Base-by-base conservation (phyloP, 2,797 vertebrate species). In the Tachyglossus aculeatus region DNA sequence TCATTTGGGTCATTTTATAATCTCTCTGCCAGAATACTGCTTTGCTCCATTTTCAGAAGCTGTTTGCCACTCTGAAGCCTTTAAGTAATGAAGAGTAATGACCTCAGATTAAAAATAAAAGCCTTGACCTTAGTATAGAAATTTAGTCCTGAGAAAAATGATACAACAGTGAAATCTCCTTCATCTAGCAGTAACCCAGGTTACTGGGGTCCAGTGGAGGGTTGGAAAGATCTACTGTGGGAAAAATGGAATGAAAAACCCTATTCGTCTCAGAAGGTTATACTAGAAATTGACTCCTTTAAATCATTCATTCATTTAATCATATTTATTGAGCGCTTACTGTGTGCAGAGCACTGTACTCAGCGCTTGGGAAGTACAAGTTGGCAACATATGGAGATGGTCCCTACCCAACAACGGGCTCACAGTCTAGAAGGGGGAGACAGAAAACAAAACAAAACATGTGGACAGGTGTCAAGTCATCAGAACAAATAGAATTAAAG, bases 31-130 rank as follows among this genome's bases (percentile, higher is more conserved):
- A 9, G 8, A 8, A 11, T 18, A 2, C 31, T 38, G 21, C 32
- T 44, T 34, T 44, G n/a, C n/a, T n/a, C n/a, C n/a, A n/a, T 34
- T n/a, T 65, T 33, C 25, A 43, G 32, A 10, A 0, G 19, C 6
- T 48, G 34, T 29, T 18, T 78, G 34, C 32, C 50, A 2, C 51
- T 50, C 51, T 40, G 55, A 54, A 29, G 29, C 48, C 64, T 70
- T 60, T 27, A n/a, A 47, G 38, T 48, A n/a, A 13, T 39, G 38
- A 44, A n/a, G 38, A 63, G 34, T 21, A 22, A 16, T 7, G 48
- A 25, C 36, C 44, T 69, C 40, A 24, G 9, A 18, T 58, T 54
- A 47, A 60, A 67, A 64, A 61, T 58, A 61, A 71, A 52, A 56
- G 22, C 14, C 33, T 1, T 9, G 27, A 31, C 25, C 10, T 21